Base-by-base conservation (phyloP, 2,888 invertebrate genomes). In the Agrenia bidenticulata region DNA sequence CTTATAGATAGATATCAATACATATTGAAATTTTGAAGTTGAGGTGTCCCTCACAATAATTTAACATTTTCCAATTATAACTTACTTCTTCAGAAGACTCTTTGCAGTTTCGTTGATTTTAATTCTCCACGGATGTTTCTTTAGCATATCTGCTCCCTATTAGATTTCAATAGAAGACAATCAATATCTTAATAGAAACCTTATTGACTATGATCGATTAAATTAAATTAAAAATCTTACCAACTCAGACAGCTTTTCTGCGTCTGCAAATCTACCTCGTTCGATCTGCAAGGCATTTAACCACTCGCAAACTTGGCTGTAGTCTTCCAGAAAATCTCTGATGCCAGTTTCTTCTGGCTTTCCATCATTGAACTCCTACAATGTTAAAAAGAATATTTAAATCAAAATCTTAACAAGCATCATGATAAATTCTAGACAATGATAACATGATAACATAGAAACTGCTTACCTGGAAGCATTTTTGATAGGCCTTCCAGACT, bases 261-360 rank as follows among this genome's bases (percentile, higher is more conserved):
- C 61, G 59, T 75, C 75, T 27, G 70, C 64, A 55, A 70, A 75
- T 23, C 66, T 57, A n/a, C 73, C 72, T 26, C 75, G 59, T 56
- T 68, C 61, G 39, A 66, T 58, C 60, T 75, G 75, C 24, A 73
- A 56, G 21, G 67, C 69, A 63, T 75, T 75, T 9, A 75, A 56
- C 75, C 75, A 75, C 60, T 73, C 75, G 26, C 70, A 69, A 45
- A 73, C 63, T 32, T 61, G 64, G 0, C 66, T 49, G 54, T 75
- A 75, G 41, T 69, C 63, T 58, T 75, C 73, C 42, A 73, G 66
- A 66, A 73, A 75, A 41, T 73, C 69, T 60, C 69, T 69, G 60
- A 73, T 63, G 56, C 65, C 65, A 61, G 63, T 57, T 57, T 73
- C 72, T 23, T 69, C 69, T 13, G 73, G 5, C 32, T 11, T 32